phyloP scores from a whole-genome alignment of 2,797 vertebrate genomes.

The Malacoraja senta region DNA sequence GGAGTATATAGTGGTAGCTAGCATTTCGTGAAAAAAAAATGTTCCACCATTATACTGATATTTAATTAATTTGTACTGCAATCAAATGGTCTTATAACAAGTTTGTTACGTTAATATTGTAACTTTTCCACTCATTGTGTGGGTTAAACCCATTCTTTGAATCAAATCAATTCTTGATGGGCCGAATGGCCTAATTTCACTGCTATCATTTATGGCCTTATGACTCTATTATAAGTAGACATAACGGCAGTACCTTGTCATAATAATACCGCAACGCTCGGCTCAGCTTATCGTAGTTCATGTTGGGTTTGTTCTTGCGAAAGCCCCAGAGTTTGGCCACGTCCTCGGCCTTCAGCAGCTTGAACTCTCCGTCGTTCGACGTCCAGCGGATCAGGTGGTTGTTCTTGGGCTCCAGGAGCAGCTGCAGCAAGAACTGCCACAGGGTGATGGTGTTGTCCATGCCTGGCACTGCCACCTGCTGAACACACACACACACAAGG shows the following conservation, averaged over 20 bases:
- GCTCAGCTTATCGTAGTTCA: slow-evolving; percentile 98
- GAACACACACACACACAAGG: neutral
- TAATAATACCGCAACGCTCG: slow-evolving; percentile 94
- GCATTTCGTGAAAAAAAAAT: no score
- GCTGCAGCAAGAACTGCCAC: slow-evolving; percentile 97
- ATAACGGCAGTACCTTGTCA: slow-evolving; percentile 74
- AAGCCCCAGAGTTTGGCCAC: slow-evolving; percentile 94
- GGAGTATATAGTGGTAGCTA: no score
- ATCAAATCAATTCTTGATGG: neutral
- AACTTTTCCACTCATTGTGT: no score
- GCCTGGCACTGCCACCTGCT: slow-evolving; percentile 47
- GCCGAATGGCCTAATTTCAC: neutral
- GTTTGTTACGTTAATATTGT: no score
- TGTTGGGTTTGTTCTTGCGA: slow-evolving; percentile 94
- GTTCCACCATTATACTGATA: no score
- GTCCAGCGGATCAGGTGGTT: slow-evolving; percentile 94
- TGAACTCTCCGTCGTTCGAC: slow-evolving; percentile 89
- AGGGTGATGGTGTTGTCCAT: slow-evolving; percentile 97
- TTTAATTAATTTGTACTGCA: no score
- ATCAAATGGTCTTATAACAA: no score
- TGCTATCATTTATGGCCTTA: no score
- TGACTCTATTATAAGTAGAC: no score
- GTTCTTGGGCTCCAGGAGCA: slow-evolving; percentile 81
- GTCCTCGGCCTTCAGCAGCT: slow-evolving; percentile 91
- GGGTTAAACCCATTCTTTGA: no score